Evolutionary conservation across 1,140 invertebrate species (phyloP).

Genomic region (Polypedilum pembai): DNA sequence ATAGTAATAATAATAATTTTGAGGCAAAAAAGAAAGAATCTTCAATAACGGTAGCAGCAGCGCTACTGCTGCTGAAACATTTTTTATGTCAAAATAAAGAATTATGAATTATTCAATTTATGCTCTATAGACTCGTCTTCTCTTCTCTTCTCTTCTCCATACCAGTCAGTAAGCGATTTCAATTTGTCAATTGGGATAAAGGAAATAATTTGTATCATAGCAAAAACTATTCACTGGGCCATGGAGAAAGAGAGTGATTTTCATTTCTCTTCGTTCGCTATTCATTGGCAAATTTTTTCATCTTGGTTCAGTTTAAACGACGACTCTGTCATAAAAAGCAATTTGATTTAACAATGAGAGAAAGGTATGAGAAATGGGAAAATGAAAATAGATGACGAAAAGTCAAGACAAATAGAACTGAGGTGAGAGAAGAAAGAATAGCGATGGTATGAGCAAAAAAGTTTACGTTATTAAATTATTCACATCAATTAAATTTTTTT

Average conservation of each 20-base stretch:
- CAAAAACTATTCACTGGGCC: too few species aligned
- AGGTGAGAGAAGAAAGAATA: neutral
- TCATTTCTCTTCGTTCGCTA: too few species aligned
- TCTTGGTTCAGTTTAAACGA: neutral
- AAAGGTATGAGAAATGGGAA: neutral
- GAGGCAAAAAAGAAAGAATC: neutral
- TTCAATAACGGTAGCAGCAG: neutral
- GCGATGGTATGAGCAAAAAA: neutral
- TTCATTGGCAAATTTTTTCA: slow-evolving; percentile 6
- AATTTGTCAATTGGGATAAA: too few species aligned
- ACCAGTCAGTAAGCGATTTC: too few species aligned
- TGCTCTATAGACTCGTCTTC: neutral
- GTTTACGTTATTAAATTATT: slow-evolving; percentile 16
- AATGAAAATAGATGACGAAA: neutral
- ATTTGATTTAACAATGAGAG: neutral
- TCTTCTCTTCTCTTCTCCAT: neutral
- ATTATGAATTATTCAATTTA: slow-evolving; percentile 20
- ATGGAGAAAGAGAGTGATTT: too few species aligned
- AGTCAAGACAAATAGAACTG: neutral
- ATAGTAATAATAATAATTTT: neutral
- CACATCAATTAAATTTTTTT: neutral
- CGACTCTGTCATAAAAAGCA: slow-evolving; percentile 23
- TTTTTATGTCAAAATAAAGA: slow-evolving; percentile 8
- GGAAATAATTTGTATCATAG: too few species aligned
- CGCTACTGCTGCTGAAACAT: neutral